Percentiles rank a stretch among this genome's conserved stretches.
phyloP scores from a whole-genome alignment of 2,888 invertebrate species.

The Tanytarsus gracilentus region DNA sequence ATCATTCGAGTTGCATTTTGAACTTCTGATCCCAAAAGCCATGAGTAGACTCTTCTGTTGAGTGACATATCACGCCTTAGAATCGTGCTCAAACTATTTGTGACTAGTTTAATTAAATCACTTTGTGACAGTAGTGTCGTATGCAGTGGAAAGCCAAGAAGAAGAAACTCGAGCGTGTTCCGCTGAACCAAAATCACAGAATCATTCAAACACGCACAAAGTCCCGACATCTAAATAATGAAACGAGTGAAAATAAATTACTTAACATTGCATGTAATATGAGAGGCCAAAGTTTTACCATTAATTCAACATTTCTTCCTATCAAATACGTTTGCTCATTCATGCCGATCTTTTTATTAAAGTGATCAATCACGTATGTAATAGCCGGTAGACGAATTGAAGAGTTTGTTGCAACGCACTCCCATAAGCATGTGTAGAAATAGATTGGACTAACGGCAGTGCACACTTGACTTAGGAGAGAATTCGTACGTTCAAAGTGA shows the following conservation, averaged over 20 bases:
- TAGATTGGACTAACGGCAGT: slow-evolving; percentile 64
- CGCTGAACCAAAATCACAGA: slow-evolving; percentile 73
- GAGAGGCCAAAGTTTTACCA: too few relatives aligned
- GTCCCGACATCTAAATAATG: slow-evolving; percentile 53
- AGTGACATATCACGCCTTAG: slow-evolving; percentile 81
- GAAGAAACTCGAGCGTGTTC: slow-evolving; percentile 70
- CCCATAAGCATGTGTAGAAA: slow-evolving; percentile 85
- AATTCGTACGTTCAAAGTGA: slow-evolving; percentile 61
- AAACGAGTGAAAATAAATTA: slow-evolving; percentile 6
- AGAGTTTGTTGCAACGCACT: slow-evolving; percentile 71
- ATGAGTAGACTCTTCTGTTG: slow-evolving; percentile 73
- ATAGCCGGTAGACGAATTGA: slow-evolving; percentile 73
- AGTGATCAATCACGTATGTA: slow-evolving; percentile 68
- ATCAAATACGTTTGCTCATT: slow-evolving; percentile 74
- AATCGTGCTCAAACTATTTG: slow-evolving; percentile 63
- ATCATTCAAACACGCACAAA: slow-evolving; percentile 74
- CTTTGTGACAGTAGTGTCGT: slow-evolving; percentile 58
- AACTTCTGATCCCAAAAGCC: slow-evolving; percentile 68
- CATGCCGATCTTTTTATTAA: slow-evolving; percentile 66
- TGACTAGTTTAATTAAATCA: slow-evolving; percentile 63
- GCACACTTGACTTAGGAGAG: slow-evolving; percentile 49
- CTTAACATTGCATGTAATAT: slow-evolving; percentile 31
- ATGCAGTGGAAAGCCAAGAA: slow-evolving; percentile 76
- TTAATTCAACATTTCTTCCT: slow-evolving; percentile 73
- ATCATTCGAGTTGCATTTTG: slow-evolving; percentile 1